phyloP scores from a whole-genome alignment of 2,888 invertebrate genomes.

The Lithophane leautieri region DNA sequence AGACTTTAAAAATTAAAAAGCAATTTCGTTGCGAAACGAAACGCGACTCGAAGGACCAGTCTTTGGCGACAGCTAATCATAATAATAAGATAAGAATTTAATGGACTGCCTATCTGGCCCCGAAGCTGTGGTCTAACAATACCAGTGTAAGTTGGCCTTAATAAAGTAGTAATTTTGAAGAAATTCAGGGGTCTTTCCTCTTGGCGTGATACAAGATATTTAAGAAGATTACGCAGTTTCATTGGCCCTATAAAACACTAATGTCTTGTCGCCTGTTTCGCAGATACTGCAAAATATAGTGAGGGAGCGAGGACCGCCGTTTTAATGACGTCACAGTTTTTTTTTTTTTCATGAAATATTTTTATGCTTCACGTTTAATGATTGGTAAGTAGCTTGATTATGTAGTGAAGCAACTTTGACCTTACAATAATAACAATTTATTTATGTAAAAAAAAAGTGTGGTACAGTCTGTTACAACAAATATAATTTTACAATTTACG shows the following conservation, averaged over 20 bases:
- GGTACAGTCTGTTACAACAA: no score
- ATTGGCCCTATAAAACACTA: constrained; percentile 61
- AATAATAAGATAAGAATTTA: constrained; percentile 76
- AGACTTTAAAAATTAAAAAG: constrained; percentile 71
- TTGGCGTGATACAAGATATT: constrained; percentile 64
- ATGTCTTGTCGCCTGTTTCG: constrained; percentile 58
- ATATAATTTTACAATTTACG: no score
- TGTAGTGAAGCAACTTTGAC: not conserved
- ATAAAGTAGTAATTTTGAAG: constrained; percentile 48
- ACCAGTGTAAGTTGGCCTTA: constrained; percentile 58
- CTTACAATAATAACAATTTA: not conserved
- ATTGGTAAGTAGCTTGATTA: not conserved
- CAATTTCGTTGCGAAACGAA: constrained; percentile 61
- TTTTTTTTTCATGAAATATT: constrained; percentile 3
- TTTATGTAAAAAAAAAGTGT: no score
- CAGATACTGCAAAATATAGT: constrained; percentile 52
- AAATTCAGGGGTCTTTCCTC: constrained; percentile 47
- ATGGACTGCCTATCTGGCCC: constrained; percentile 68
- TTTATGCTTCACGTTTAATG: not conserved
- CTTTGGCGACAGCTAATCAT: constrained; percentile 70
- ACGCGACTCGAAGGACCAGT: constrained; percentile 61
- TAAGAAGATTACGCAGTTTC: constrained; percentile 65
- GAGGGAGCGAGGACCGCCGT: constrained; percentile 17
- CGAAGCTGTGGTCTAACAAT: constrained; percentile 58
- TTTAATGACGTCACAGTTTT: constrained; percentile 27